A percentile compares a stretch with the other conserved stretches of the same genome.
Conservation (phyloP, 2,113 vertebrate species). For the Sinocyclocheilus grahami region DNA sequence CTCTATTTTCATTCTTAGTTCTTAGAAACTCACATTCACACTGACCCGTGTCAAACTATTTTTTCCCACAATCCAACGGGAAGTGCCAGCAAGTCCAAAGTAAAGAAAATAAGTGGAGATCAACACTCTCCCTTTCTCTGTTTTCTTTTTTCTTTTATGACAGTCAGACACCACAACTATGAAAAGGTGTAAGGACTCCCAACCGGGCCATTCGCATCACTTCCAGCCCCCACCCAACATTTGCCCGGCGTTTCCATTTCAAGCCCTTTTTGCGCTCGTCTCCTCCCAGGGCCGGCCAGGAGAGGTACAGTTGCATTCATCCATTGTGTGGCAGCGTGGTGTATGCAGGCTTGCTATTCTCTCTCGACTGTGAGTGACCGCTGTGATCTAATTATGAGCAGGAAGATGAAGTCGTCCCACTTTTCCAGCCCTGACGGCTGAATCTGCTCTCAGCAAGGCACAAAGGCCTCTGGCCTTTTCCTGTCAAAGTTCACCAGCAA, state of each 20-base stretch:
- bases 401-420: conserved; percentile 69
- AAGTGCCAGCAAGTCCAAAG: conserved; percentile 48
- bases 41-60: conserved; percentile 8
- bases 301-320: conserved; percentile 66
- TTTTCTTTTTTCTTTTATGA: conserved; percentile 8
- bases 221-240: conserved; percentile 39
- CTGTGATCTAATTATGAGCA: conserved; percentile 72
- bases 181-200: conserved; percentile 56
- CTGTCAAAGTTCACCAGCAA: conserved; percentile 25
- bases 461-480: conserved; percentile 54
- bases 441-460: conserved; percentile 66
- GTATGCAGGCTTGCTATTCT: conserved; percentile 59
- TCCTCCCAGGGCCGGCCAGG: conserved; percentile 48
- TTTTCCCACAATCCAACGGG: conserved; percentile 31
- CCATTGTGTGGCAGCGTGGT: conserved; percentile 51
- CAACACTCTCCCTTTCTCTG: conserved; percentile 10
- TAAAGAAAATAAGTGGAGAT: conserved; percentile 34
- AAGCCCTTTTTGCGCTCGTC: conserved; percentile 56
- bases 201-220: conserved; percentile 55
- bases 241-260: conserved; percentile 62
- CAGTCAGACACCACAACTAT: conserved; percentile 41
- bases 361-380: conserved; percentile 59
- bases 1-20: conserved; percentile 41
- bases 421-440: conserved; percentile 61
- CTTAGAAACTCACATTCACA: conserved; percentile 20